These are phyloP conservation scores for Apocheima hispidaria DNA, from an alignment of 2,888 invertebrate genomes.

Conservation along the genomic window DNA sequence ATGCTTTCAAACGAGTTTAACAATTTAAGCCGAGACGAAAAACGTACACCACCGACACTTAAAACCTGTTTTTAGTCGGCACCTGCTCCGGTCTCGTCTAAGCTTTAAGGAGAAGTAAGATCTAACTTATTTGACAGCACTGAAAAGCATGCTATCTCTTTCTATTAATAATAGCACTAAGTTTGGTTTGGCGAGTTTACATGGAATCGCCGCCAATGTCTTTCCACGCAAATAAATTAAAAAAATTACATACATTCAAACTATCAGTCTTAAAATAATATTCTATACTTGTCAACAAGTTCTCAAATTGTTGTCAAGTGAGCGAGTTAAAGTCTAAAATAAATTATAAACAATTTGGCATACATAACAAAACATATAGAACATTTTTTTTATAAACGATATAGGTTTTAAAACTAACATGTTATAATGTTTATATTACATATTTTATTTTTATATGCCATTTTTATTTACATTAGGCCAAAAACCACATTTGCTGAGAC, in stretches of 20 bases:
- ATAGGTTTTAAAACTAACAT: background rate
- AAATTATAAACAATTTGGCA: slow-evolving; percentile 16
- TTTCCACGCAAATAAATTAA: slow-evolving; percentile 59
- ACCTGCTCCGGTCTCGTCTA: too few relatives aligned
- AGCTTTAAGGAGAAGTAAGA: too few relatives aligned
- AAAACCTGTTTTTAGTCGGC: too few relatives aligned
- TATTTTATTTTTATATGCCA: background rate
- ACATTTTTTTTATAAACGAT: slow-evolving; percentile 5
- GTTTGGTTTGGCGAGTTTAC: too few relatives aligned
- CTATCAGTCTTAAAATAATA: slow-evolving; percentile 76
- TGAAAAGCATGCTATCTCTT: too few relatives aligned
- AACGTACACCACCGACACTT: too few relatives aligned
- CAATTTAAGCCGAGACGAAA: too few relatives aligned
- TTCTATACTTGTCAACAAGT: slow-evolving; percentile 29
- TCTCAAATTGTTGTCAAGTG: slow-evolving; percentile 48
- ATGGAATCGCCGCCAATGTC: too few relatives aligned
- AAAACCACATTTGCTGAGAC: background rate
- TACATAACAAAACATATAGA: slow-evolving; percentile 2
- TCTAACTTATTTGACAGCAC: too few relatives aligned
- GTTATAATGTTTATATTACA: background rate
- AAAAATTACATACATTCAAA: slow-evolving; percentile 56
- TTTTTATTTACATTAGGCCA: slow-evolving; percentile 2
- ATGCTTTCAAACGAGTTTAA: too few relatives aligned
- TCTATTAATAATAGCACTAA: too few relatives aligned
- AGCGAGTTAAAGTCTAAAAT: slow-evolving; percentile 48